Percentiles rank a stretch among this genome's conserved stretches.
Evolutionary conservation across 2,113 vertebrate species (phyloP).

Genomic region (Nansenia antarctica): DNA sequence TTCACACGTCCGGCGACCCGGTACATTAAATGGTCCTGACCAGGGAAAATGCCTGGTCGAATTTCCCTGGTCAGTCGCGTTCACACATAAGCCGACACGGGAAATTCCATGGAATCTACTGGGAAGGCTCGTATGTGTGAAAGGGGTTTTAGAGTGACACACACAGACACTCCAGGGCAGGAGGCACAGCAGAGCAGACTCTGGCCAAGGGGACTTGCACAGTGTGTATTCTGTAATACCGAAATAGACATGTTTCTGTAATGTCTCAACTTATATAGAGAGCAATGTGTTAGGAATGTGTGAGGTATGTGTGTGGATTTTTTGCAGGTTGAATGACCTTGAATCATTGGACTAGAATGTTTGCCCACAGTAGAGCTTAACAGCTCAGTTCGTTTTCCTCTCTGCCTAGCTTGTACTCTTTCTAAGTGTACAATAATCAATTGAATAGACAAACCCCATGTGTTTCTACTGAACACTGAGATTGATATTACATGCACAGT

Average conservation of each 20-base stretch:
- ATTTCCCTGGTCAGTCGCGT: too few relatives aligned
- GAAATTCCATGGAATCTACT: too few relatives aligned
- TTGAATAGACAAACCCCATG: too few relatives aligned
- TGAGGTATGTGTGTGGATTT: conserved; percentile 54
- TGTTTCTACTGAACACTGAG: not conserved
- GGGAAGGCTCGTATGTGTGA: too few relatives aligned
- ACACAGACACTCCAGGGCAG: not conserved
- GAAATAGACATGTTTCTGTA: conserved; percentile 12
- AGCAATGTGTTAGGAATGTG: conserved; percentile 30
- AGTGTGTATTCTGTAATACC: not conserved
- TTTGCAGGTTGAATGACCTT: conserved; percentile 41
- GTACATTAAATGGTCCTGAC: too few relatives aligned
- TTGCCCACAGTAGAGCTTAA: conserved; percentile 34
- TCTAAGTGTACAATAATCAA: not conserved
- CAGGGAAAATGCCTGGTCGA: too few relatives aligned
- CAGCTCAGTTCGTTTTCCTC: not conserved
- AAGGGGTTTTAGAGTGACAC: too few relatives aligned
- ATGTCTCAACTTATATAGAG: conserved; percentile 4
- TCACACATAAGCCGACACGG: too few relatives aligned
- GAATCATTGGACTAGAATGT: conserved; percentile 50
- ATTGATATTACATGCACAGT: not conserved
- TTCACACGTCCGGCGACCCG: too few relatives aligned
- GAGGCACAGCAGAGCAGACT: not conserved
- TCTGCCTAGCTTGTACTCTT: not conserved
- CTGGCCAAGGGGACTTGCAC: too few relatives aligned